Evolutionary conservation across 2,888 invertebrate species (phyloP), one percentile per base, ranked within the genome.

Genomic region (Eupithecia exiguata): DNA sequence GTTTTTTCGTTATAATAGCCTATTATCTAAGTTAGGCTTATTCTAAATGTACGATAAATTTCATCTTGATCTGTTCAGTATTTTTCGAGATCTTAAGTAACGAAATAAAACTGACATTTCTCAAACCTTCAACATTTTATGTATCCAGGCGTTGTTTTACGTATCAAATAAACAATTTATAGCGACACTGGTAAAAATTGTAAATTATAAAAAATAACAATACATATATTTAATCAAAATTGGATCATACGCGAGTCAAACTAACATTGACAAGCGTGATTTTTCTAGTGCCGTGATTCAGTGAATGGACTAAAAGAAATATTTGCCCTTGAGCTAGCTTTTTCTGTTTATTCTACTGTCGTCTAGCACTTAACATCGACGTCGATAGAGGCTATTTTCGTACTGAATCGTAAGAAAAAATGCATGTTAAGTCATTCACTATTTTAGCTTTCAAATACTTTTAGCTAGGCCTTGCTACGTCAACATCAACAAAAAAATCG

Each of bases 311-410:
- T 87, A 88, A 86, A 89, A 89, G 66, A 91, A 90, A 89, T 84
- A 81, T 82, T 43, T 84, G 92, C 87, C 93, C 93, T 93, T 93
- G 92, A 91, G 87, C 83, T 75, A 78, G 83, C 85, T 85, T 83
- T 81, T 40, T 82, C 83, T 94, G 94, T 94, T 94, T 94, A 94
- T 90, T 85, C 87, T 88, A 90, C 91, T 93, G 93, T 93, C 94
- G 89, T 92, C 90, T 92, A 93, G 89, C 94, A 94, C 94, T 94
- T 94, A 92, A 86, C 88, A 87, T 90, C 87, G 85, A 86, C 89
- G 90, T 91, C 90, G 90, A 92, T 91, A 89, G 87, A 87, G 80
- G 91, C 91, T 93, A 94, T 93, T 93, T 93, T 91, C 89, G 91
- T 89, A 79, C 87, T 83, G 36, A 87, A 90, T 88, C 87, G 86